Evolutionary conservation across 2,888 invertebrate genomes (phyloP), one percentile per base, ranked within the genome.

Genomic region (Gasteruption jaculator): DNA sequence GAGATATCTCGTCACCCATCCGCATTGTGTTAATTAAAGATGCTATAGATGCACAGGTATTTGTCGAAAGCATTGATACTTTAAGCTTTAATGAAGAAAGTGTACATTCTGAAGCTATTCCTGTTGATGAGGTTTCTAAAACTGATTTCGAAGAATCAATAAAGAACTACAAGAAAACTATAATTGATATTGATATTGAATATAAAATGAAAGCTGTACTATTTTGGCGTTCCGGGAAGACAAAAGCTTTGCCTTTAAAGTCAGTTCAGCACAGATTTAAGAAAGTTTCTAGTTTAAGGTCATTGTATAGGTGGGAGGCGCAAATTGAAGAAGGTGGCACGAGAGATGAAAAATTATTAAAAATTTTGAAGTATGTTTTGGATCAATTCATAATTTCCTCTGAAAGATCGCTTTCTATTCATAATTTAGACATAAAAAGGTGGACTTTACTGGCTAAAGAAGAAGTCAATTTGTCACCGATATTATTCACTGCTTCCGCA

Each of bases 201-300:
- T 40, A 40, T 33, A 40, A 33, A 40, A 33, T 8, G 26, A 40
- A 40, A 11, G 34, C 26, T 19, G 19, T 40, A 25, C n/a, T 27
- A 34, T 40, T 40, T 34, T 40, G 26, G 34, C 33, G 26, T 33
- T 40, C 27, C 12, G 26, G 34, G 14, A 40, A 40, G 18, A 34
- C 18, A 7, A 40, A 40, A 40, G 11, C 15, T 40, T 34, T 40
- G 15, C 11, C 19, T 25, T 34, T 38, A 18, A 38, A 41, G 18
- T 37, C 37, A 30, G 41, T 41, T 18, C 36, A 41, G 16, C 15
- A 36, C 25, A 43, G 39, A 24, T 43, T 30, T 21, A 35, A 39
- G 25, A 43, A 32, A 25, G 21, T 31, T 24, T 18, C 24, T 29
- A 31, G 19, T 30, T 15, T 16, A 20, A 29, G 21, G 31, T 12